phyloP scores from a whole-genome alignment of 2,888 invertebrate species.

The Quadroppia sp. region DNA sequence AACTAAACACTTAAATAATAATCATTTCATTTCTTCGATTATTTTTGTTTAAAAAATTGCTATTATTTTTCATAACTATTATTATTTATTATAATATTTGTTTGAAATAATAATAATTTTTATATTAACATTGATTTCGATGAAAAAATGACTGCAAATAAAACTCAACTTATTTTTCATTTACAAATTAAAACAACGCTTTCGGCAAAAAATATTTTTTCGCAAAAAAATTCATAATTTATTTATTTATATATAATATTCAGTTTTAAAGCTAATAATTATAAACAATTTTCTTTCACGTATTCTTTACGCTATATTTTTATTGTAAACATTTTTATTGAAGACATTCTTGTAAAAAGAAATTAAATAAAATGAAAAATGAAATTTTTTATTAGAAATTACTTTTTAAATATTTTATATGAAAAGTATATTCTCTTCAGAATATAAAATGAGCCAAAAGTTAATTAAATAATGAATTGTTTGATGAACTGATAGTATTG shows the following conservation, averaged over 20 bases:
- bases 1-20: conserved; percentile 10
- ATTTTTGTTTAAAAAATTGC: background rate
- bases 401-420: background rate
- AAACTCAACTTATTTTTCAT: background rate
- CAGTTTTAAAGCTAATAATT: background rate
- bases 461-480: conserved; percentile 30
- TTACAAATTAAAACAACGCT: background rate
- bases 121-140: background rate
- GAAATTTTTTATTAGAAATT: background rate
- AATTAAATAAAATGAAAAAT: background rate
- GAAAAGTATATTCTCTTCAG: no score
- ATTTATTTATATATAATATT: background rate
- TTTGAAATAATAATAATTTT: background rate
- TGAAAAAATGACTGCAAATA: no score
- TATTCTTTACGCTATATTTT: background rate
- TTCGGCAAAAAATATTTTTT: background rate
- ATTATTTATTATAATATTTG: background rate
- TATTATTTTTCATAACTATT: conserved; percentile 8
- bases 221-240: background rate
- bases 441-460: background rate
- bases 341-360: background rate
- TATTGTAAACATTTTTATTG: background rate
- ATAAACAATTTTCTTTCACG: background rate
- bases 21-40: background rate
- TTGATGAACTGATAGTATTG: conserved; percentile 6